These are phyloP conservation scores for Choreutis nemorana DNA, from an alignment of 2,888 invertebrate genomes.

Conservation along the genomic window DNA sequence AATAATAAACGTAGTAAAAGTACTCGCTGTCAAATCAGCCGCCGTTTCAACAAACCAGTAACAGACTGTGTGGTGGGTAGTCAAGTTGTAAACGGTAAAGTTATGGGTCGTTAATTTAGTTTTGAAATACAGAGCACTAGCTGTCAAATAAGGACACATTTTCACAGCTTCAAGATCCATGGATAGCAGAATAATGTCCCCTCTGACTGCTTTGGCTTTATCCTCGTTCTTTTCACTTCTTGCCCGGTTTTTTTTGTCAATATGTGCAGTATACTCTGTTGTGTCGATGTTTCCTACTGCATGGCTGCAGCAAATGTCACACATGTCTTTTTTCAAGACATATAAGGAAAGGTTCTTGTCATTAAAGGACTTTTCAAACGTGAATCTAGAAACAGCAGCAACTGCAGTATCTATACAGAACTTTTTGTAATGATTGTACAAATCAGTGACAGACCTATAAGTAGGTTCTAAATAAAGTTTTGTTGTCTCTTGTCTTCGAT, in stretches of 20 bases:
- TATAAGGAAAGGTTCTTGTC: slow-evolving; percentile 15
- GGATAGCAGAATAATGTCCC: slow-evolving; percentile 12
- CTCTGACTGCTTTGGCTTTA: slow-evolving; percentile 13
- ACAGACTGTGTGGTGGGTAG: slow-evolving; percentile 7
- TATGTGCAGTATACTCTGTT: slow-evolving; percentile 7
- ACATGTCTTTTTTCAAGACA: slow-evolving; percentile 16
- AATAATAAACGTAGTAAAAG: slow-evolving; percentile 13
- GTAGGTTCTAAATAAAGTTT: slow-evolving; percentile 15
- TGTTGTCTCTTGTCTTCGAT: slow-evolving; percentile 9
- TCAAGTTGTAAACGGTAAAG: slow-evolving; percentile 11
- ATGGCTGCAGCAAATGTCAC: slow-evolving; percentile 12
- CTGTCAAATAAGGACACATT: slow-evolving; percentile 12
- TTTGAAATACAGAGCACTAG: slow-evolving; percentile 12
- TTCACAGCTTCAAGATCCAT: slow-evolving; percentile 16
- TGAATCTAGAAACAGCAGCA: slow-evolving; percentile 12
- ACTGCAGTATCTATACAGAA: slow-evolving; percentile 11
- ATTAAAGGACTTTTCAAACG: slow-evolving; percentile 15
- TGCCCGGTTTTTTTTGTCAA: slow-evolving; percentile 11
- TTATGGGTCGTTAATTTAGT: slow-evolving; percentile 14
- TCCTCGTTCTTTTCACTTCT: slow-evolving; percentile 14
- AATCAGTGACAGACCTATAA: slow-evolving; percentile 10
- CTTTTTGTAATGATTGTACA: slow-evolving; percentile 13
- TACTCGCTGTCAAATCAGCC: slow-evolving; percentile 11
- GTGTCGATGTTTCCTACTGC: slow-evolving; percentile 10
- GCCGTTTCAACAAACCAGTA: slow-evolving; percentile 13